Evolutionary conservation across 1,140 invertebrate genomes (phyloP), one percentile per base, ranked within the genome.

Genomic region (Drosophila sucinea): DNA sequence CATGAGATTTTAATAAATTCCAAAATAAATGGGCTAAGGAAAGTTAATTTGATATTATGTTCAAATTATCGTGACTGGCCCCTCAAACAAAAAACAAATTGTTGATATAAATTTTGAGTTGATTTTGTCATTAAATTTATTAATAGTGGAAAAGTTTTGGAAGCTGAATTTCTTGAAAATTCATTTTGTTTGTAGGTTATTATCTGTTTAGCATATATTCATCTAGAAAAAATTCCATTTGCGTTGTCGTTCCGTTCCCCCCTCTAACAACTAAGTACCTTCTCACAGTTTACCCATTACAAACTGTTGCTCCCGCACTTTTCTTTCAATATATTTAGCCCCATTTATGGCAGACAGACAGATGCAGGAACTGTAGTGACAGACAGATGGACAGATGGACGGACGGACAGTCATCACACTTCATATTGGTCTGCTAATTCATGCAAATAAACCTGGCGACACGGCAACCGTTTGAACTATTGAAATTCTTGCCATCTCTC

Each of bases 381-480:
- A 32, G 23, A 35, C 11, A 7, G 25, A 7, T n/a, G 32, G 60
- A 63, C 30, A 56, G 67, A 57, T 3, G 7, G 44, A 47, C 17
- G 7, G 33, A 73, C 71, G 65, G 29, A 4, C 23, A 62, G 51
- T 29, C 23, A 51, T 61, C 64, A 63, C 73, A 47, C 65, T 68
- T 58, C 73, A 60, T 68, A 69, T 64, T 64, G 73, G 73, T 23
- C 73, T 60, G 73, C 73, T 70, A 77, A 77, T 70, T 70, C 66
- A 70, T 76, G 75, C 65, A 74, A 84, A 75, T 78, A 65, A 56
- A 51, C 58, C 29, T 30, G 73, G 60, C 67, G 63, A 65, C 69
- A 67, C 67, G 67, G 51, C 58, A 66, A 77, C 77, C 86, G 82
- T 86, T 85, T 86, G 79, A 79, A 76, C 79, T 82, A 79, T 51